Conservation (phyloP, 2,797 vertebrate species). For the Miichthys miiuy region DNA sequence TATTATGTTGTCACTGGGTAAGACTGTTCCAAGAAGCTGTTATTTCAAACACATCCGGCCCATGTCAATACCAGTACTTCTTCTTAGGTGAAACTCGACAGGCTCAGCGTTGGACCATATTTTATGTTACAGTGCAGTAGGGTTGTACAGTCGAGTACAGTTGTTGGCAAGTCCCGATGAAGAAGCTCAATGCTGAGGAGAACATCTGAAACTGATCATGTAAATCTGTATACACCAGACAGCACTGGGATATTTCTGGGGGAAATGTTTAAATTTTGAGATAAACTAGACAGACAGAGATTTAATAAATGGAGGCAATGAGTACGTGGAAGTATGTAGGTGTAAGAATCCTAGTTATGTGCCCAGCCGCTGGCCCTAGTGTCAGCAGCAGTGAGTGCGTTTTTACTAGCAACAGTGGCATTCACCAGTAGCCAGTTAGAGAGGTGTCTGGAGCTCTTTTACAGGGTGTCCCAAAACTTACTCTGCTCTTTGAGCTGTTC, state of each 20-base stretch:
- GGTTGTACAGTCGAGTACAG: too few relatives aligned
- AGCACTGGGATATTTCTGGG: background rate
- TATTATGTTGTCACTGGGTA: conserved; percentile 34
- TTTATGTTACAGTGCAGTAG: background rate
- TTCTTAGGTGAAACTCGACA: conserved; percentile 12
- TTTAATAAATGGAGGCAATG: background rate
- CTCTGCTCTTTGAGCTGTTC: conserved; percentile 29
- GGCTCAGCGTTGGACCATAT: conserved; percentile 1
- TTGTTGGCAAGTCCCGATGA: background rate
- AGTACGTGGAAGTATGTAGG: background rate
- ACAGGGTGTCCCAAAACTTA: conserved; percentile 34
- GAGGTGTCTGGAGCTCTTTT: conserved; percentile 16
- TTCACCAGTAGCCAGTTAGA: conserved; percentile 37
- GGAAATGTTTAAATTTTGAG: background rate
- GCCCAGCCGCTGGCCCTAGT: conserved; percentile 1
- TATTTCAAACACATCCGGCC: conserved; percentile 26
- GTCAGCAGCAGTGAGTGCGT: conserved; percentile 43
- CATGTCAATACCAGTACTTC: conserved; percentile 13
- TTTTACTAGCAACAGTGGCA: conserved; percentile 37
- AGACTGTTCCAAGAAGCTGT: conserved; percentile 1
- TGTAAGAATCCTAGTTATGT: conserved; percentile 34
- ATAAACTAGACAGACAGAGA: background rate
- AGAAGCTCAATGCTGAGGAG: conserved; percentile 1
- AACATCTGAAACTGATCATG: conserved; percentile 2
- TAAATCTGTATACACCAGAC: background rate